Evolutionary conservation across 2,888 invertebrate genomes (phyloP).

Genomic region (Agrenia bidenticulata): DNA sequence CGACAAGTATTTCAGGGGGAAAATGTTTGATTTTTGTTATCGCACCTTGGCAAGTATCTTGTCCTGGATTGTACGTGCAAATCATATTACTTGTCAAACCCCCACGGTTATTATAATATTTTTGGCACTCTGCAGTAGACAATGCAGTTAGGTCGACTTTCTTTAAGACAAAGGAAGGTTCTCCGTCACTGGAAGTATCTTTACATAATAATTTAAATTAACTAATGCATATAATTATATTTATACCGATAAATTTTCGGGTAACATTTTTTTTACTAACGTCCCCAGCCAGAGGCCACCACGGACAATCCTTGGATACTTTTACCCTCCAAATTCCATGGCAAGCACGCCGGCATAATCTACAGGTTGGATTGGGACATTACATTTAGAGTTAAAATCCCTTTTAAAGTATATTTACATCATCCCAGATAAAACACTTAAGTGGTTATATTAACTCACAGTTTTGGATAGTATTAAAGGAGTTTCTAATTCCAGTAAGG

Average conservation of each 20-base stretch:
- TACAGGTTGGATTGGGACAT: no score
- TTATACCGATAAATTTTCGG: no score
- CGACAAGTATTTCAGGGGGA: no score
- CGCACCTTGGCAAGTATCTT: constrained; percentile 46
- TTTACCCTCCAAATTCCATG: constrained; percentile 27
- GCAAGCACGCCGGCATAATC: constrained; percentile 42
- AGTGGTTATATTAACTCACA: constrained; percentile 25
- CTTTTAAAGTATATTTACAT: no score
- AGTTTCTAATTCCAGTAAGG: constrained; percentile 31
- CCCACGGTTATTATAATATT: constrained; percentile 30
- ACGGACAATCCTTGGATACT: constrained; percentile 31
- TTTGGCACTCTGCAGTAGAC: constrained; percentile 31
- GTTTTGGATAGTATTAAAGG: constrained; percentile 33
- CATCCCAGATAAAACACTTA: no score
- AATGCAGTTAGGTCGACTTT: constrained; percentile 44
- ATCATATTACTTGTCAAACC: constrained; percentile 43
- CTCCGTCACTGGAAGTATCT: no score
- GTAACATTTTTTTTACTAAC: background rate
- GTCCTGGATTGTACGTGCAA: constrained; percentile 37
- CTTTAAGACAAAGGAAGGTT: constrained; percentile 23
- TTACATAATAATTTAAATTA: no score
- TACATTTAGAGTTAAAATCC: no score
- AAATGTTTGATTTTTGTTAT: no score
- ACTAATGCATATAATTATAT: no score
- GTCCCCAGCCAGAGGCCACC: constrained; percentile 39